Base-by-base conservation (phyloP, 2,888 invertebrate genomes). In the Cremastobaeus sp. region DNA sequence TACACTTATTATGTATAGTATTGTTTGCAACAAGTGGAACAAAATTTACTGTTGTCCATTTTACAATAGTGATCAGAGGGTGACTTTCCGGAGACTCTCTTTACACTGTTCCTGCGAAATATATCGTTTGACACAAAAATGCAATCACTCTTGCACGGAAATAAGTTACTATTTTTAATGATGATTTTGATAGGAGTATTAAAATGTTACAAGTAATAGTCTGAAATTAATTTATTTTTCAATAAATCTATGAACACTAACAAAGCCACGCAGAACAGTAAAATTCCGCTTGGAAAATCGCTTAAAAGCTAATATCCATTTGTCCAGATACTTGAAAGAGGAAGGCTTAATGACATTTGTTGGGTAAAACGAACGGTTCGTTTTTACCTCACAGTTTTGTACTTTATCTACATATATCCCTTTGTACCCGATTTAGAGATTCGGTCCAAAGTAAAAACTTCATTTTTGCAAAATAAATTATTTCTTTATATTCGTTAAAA, bases 201-300 rank as follows among this genome's bases (percentile, higher is more conserved):
- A 25, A 28, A 25, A 30, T 9, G 11, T n/a, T 15, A 12, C 15
- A 25, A 21, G 15, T 25, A 21, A 45, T 71, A 75, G 71, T 75
- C 66, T 50, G 71, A 75, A 85, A 83, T 86, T 83, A 86, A 85
- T 85, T 86, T 83, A 85, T 84, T 85, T 81, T 81, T 77, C 83
- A 78, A 79, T 85, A 84, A 86, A 82, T 76, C 84, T 86, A 85
- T 84, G 84, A 86, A 86, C 82, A 86, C 86, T 87, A 85, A 85
- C 80, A 86, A 86, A 87, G 86, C 85, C 75, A 85, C 80, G 80
- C 81, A 79, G 78, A 77, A 78, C 62, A 50, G 68, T 72, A 64
- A 76, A 68, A 78, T 77, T 80, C 83, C 83, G 82, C 82, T 83
- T 80, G 82, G 80, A 82, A 82, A 80, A 82, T 82, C 48, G 81